Conservation (phyloP, 2,113 vertebrate species). For the Sigmodon hispidus region DNA sequence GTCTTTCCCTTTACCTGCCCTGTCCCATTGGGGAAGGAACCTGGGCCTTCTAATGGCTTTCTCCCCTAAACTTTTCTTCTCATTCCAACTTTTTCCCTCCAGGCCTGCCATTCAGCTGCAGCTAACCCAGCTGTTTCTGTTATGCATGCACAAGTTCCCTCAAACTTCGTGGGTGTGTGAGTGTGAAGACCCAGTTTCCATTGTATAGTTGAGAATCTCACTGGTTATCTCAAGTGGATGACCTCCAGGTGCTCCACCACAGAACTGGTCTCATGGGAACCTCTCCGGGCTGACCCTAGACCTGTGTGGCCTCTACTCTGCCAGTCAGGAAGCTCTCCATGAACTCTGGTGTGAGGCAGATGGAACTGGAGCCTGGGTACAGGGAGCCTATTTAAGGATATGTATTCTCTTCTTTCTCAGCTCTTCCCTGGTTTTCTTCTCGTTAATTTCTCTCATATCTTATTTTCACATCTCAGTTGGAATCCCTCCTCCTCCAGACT, state of each 20-base stretch:
- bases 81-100: conserved; percentile 9
- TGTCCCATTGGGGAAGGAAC: background rate
- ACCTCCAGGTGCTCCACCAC: background rate
- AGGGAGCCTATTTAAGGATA: background rate
- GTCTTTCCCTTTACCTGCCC: background rate
- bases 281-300: background rate
- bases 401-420: background rate
- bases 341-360: background rate
- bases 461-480: background rate
- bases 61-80: background rate
- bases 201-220: conserved; percentile 50
- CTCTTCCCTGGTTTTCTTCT: background rate
- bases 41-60: conserved; percentile 2
- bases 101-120: background rate
- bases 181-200: background rate
- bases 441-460: background rate
- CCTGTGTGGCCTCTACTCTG: background rate
- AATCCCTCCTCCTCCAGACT: background rate
- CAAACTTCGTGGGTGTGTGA: background rate
- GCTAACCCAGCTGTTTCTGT: background rate
- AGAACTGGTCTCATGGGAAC: background rate
- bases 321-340: background rate
- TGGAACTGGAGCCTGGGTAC: background rate
- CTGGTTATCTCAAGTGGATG: background rate
- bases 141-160: background rate